Conservation (phyloP, 2,113 vertebrate genomes). For the Tor tambroides region DNA sequence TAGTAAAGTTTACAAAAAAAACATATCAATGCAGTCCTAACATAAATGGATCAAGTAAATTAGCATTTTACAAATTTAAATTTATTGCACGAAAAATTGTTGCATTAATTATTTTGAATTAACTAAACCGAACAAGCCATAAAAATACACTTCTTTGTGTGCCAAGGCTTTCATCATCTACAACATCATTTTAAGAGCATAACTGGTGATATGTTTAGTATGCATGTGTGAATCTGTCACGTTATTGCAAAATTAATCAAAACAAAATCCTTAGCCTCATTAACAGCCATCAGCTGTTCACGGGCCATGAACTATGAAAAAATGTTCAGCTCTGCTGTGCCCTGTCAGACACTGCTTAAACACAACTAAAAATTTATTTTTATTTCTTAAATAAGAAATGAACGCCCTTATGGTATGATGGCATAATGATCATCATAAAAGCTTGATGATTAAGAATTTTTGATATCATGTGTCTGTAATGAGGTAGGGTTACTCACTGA, state of each 20-base stretch:
- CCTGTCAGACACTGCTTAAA: slow-evolving; percentile 12
- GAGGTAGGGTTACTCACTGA: slow-evolving; percentile 7
- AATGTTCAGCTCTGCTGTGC: background rate
- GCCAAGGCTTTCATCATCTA: background rate
- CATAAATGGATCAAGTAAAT: background rate
- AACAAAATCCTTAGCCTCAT: slow-evolving; percentile 21
- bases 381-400: background rate
- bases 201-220: background rate
- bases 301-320: slow-evolving; percentile 3
- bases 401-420: background rate
- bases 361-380: background rate
- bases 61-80: background rate
- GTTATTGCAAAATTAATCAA: slow-evolving; percentile 23
- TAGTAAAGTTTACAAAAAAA: background rate
- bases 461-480: slow-evolving; percentile 2
- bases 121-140: background rate
- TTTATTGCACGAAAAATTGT: background rate
- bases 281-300: slow-evolving; percentile 22
- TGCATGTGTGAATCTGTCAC: slow-evolving; percentile 5
- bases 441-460: slow-evolving; percentile 16
- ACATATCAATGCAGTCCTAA: background rate
- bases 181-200: background rate
- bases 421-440: slow-evolving; percentile 24
- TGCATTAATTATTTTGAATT: background rate
- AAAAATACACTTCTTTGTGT: background rate